phyloP scores from a whole-genome alignment of 2,888 invertebrate species.

The Nasonia oneida region DNA sequence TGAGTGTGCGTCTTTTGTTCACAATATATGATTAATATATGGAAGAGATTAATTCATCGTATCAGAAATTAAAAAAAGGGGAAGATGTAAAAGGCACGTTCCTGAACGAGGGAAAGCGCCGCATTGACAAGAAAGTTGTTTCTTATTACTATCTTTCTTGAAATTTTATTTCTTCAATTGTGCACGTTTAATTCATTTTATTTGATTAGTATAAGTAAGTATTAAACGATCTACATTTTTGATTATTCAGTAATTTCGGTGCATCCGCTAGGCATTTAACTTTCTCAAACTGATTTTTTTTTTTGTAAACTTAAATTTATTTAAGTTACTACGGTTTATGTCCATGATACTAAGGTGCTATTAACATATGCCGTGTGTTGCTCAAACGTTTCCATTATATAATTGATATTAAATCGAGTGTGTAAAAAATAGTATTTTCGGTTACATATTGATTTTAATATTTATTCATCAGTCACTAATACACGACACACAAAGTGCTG shows the following conservation, averaged over 20 bases:
- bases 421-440: slow-evolving; percentile 17
- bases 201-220: not conserved
- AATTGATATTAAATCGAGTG: slow-evolving; percentile 15
- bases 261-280: not conserved
- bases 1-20: slow-evolving; percentile 40
- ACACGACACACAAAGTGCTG: not conserved
- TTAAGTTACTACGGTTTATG: not conserved
- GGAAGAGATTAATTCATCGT: slow-evolving; percentile 7
- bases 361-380: not conserved
- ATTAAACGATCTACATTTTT: not conserved
- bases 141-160: not conserved
- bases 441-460: not conserved
- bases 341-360: not conserved
- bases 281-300: not conserved
- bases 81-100: slow-evolving; percentile 64
- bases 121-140: slow-evolving; percentile 4
- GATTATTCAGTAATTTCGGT: not conserved
- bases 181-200: not conserved
- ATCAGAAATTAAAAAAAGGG: slow-evolving; percentile 21
- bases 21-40: not conserved
- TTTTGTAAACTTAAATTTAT: not conserved
- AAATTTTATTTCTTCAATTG: not conserved
- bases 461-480: not conserved
- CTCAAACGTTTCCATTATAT: not conserved
- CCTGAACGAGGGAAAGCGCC: slow-evolving; percentile 62